Evolutionary conservation across 2,888 invertebrate genomes (phyloP), one percentile per base, ranked within the genome.

Genomic region (Lochmaea crataegi): DNA sequence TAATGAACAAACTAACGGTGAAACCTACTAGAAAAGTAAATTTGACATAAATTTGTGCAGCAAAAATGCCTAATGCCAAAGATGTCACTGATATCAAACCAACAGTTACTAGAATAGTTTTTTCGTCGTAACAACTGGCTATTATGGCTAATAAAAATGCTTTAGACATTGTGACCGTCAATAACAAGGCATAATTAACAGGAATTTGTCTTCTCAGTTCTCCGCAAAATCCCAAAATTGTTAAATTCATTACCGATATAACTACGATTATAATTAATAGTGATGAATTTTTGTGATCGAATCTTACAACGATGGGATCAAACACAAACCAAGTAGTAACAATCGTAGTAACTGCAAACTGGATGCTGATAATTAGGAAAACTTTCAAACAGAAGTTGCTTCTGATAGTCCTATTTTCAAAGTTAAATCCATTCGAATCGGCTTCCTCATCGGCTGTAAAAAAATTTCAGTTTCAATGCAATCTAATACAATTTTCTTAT

Each of bases 1-100:
- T 42, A 41, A 38, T 42, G 11, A 16, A n/a, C 14, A 61, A 16
- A n/a, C 18, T 16, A 5, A 61, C 16, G 2, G 97, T 87, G 2
- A 92, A 88, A 0, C 95, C 95, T 41, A 95, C 93, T 88, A 92
- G 90, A 77, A 91, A 89, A 1, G 95, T 96, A 85, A 96, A 96
- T 87, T 96, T 95, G 87, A 90, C 93, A 85, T 94, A 95, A 0
- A 96, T 96, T 87, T 97, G 97, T 87, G 96, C 92, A 6, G 97
- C 96, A 87, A 97, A 97, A 64, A 96, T 79, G 0, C 96, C 97
- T 73, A 97, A 88, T 0, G 91, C 93, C 14, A 97, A 87, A 74
- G 94, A 93, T 18, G 97, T 92, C 0, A 91, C 93, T 14, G 94
- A 92, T 14, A 96, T 96, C 71, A 97, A 92, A 1, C 95, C n/a